Base-by-base conservation (phyloP, 2,888 invertebrate genomes). In the Tholera decimalis region DNA sequence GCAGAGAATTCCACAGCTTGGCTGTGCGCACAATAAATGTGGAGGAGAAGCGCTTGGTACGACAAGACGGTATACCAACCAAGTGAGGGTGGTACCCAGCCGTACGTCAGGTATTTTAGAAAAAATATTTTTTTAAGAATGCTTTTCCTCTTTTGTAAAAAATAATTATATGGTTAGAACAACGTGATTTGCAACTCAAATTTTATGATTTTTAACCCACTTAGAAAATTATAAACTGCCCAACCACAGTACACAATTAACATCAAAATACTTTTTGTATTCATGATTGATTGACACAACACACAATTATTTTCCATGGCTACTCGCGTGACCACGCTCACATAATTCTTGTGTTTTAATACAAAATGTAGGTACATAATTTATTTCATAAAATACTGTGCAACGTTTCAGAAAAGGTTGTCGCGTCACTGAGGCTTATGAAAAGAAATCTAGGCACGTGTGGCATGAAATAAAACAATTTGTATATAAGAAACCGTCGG, bases 401-500 rank as follows among this genome's bases (percentile, higher is more conserved):
- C 61, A 76, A 66, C 39, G 59, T 73, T 69, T 70, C 37, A 56
- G 58, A 70, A 77, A 82, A 82, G 73, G 78, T 80, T 64, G 70
- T 33, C 50, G 28, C 26, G 70, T 33, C 50, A 26, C 26, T 61
- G 44, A 61, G 22, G 54, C 64, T 68, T 68, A 62, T 76, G 68
- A 65, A 79, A 78, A 73, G 43, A 59, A 74, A 67, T 61, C 55
- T 60, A 70, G 64, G 82, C 59, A 82, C 63, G 77, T 73, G 70
- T 77, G 77, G 66, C 75, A 75, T 77, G 81, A 72, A 83, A 85
- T 85, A 83, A 85, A 85, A 84, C 82, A 82, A 86, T 86, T 86
- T 89, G 85, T 85, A 85, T 88, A 85, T 85, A 84, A 77, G 82
- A 69, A 86, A 76, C 73, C 82, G 63, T 54, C 70, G 85, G 76